Evolutionary conservation across 2,888 invertebrate species (phyloP).

Genomic region (Rhagonycha fulva): DNA sequence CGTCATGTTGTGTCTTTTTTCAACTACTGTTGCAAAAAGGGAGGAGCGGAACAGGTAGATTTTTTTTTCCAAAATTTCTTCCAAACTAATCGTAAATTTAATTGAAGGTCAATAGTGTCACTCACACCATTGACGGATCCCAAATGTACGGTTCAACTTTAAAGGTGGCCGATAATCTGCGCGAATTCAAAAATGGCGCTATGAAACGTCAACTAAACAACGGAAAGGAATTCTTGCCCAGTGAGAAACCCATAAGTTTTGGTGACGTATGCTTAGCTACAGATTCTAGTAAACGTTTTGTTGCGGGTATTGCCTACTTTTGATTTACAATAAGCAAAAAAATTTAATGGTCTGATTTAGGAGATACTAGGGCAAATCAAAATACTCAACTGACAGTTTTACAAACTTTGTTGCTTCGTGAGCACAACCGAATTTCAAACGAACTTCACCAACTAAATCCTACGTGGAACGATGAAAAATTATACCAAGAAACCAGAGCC

Average conservation of each 20-base stretch:
- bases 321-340: conserved; percentile 48
- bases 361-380: conserved; percentile 78
- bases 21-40: conserved; percentile 67
- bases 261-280: conserved; percentile 66
- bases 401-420: conserved; percentile 76
- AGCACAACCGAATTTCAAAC: conserved; percentile 78
- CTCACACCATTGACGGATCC: conserved; percentile 75
- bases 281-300: conserved; percentile 62
- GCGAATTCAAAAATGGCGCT: conserved; percentile 65
- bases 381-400: conserved; percentile 73
- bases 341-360: conserved; percentile 52
- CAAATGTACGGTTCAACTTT: conserved; percentile 72
- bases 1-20: conserved; percentile 61
- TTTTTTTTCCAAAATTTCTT: not conserved
- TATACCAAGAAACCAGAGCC: conserved; percentile 74
- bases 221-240: conserved; percentile 68
- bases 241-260: conserved; percentile 62
- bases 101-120: conserved; percentile 72
- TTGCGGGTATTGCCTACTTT: not conserved
- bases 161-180: conserved; percentile 60
- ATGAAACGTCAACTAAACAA: conserved; percentile 68
- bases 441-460: conserved; percentile 69
- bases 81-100: not conserved
- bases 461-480: conserved; percentile 70
- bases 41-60: conserved; percentile 70